A percentile compares a stretch with the other conserved stretches of the same genome.
Conservation (phyloP, 1,140 invertebrate species). For the Sminthurinus signatus region DNA sequence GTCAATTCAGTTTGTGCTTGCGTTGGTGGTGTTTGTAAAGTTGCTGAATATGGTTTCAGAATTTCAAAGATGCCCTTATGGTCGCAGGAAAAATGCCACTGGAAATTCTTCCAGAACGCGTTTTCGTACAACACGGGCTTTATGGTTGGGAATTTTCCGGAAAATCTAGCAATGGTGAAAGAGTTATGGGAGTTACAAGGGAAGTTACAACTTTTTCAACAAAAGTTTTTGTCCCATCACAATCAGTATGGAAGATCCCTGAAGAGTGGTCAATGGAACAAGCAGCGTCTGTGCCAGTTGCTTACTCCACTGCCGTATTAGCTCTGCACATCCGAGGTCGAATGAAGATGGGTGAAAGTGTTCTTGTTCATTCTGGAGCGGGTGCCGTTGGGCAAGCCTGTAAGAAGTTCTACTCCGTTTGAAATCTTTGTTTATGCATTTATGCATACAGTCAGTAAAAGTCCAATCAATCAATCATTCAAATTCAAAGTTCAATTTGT, state of each 20-base stretch:
- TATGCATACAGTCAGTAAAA: no score
- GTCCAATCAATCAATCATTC: no score
- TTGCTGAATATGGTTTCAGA: no score
- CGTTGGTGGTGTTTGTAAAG: no score
- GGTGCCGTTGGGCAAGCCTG: conserved; percentile 75
- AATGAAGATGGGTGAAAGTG: conserved; percentile 71
- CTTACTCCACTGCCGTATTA: conserved; percentile 86
- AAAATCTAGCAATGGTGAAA: not conserved
- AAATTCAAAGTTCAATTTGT: no score
- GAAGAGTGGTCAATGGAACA: conserved; percentile 80
- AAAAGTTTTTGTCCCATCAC: conserved; percentile 65
- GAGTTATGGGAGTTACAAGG: not conserved
- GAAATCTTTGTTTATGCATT: no score
- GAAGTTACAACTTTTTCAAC: conserved; percentile 59
- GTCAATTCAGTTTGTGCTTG: no score
- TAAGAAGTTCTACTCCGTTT: no score
- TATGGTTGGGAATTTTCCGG: not conserved
- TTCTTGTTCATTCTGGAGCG: conserved; percentile 90
- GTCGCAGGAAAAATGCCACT: conserved; percentile 51
- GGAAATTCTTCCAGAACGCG: not conserved
- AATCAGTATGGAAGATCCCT: conserved; percentile 87
- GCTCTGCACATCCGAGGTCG: conserved; percentile 76
- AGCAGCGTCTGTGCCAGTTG: conserved; percentile 88
- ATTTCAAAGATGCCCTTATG: conserved; percentile 45
- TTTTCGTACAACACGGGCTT: not conserved